Conservation (phyloP, 2,888 invertebrate genomes). For the Mimachlamys varia region DNA sequence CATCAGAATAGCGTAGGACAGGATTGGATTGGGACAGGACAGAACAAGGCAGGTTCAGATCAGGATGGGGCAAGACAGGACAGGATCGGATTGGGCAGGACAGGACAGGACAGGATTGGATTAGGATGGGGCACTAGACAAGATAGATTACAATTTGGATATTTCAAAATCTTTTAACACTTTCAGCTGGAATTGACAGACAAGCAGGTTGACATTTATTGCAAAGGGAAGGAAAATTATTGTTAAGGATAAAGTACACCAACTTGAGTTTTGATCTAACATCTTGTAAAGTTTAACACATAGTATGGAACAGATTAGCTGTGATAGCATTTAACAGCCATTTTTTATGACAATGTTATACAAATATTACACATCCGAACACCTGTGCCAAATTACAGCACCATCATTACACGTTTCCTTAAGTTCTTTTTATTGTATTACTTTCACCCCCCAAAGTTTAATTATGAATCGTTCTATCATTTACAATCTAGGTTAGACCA, state of each 20-base stretch:
- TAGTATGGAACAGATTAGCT: neutral
- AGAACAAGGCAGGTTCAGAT: no score
- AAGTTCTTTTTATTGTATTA: neutral
- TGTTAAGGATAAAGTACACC: neutral
- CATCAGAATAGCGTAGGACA: no score
- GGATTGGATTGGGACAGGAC: no score
- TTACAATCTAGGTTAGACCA: neutral
- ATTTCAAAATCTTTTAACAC: no score
- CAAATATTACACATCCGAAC: neutral
- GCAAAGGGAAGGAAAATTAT: neutral
- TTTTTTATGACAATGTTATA: neutral
- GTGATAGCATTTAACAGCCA: neutral
- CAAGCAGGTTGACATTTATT: no score
- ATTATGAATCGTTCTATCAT: neutral
- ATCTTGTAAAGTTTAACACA: neutral
- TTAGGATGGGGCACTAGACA: no score
- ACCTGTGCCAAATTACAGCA: neutral
- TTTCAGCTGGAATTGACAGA: no score
- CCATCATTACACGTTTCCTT: neutral
- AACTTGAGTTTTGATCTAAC: neutral
- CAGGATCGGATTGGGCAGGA: no score
- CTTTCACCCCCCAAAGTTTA: neutral
- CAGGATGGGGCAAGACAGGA: no score
- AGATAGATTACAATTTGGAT: no score
- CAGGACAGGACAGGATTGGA: no score